These are phyloP conservation scores for Podiceps cristatus DNA, from an alignment of 2,113 vertebrate genomes.

Conservation along the genomic window DNA sequence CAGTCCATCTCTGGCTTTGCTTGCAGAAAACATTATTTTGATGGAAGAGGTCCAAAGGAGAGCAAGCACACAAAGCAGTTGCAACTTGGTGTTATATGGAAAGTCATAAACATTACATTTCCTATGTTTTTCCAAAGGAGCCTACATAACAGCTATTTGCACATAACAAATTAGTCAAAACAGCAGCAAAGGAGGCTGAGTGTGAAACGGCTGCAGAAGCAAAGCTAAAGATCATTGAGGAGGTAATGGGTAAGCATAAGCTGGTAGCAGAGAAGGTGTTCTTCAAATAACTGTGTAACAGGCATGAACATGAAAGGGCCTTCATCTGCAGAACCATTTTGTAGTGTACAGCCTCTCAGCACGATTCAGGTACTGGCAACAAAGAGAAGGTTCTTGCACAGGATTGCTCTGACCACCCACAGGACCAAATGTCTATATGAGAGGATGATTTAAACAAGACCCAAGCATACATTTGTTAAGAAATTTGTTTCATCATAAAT, in stretches of 20 bases:
- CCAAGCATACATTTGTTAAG: neutral
- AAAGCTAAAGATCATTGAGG: fast-evolving
- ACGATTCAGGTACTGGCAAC: neutral
- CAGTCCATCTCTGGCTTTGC: neutral
- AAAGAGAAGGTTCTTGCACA: neutral
- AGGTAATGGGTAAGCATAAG: neutral
- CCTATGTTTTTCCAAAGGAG: neutral
- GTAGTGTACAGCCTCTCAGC: neutral
- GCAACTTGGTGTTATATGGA: neutral
- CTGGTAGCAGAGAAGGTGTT: neutral
- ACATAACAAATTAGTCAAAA: neutral
- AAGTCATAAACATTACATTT: neutral
- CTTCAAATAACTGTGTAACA: neutral
- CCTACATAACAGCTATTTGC: neutral
- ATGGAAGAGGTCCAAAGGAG: neutral
- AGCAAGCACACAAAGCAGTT: neutral
- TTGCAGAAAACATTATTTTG: neutral
- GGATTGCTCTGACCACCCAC: neutral
- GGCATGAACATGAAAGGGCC: fast-evolving
- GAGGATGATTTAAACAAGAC: neutral
- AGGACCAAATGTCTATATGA: neutral
- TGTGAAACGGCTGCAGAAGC: neutral
- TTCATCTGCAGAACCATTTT: fast-evolving
- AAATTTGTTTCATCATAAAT: neutral
- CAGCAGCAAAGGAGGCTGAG: neutral